Base-by-base conservation (phyloP, 2,888 invertebrate genomes). In the Eurytoma californica region DNA sequence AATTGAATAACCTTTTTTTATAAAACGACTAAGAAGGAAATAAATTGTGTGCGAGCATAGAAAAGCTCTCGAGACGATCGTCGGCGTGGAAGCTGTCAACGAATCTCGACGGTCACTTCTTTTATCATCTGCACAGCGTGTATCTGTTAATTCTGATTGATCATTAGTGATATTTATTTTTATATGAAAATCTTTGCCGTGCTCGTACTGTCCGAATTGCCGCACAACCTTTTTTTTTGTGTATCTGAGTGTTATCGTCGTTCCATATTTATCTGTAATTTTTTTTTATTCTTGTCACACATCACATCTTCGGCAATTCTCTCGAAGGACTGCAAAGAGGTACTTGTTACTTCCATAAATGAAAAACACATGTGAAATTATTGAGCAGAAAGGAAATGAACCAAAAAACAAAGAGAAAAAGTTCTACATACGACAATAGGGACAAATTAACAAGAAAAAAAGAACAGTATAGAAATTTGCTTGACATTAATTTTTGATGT, bases 201-300 rank as follows among this genome's bases (percentile, higher is more conserved):
- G 87, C 86, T 88, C 87, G 87, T 88, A 86, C 85, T 87, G 87
- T 87, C 86, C 87, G 86, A 86, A 84, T 86, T 86, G 84, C 87
- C 85, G 86, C 85, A 83, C 83, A 86, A 85, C 83, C 86, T 85
- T 85, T 66, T 69, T 67, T 70, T 80, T 53, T 66, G 57, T 85
- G 84, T 80, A 79, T 60, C 82, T 86, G 82, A 84, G 82, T 87
- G 86, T 87, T 86, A 86, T 86, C 84, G 85, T 85, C 86, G 84
- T 86, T 84, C 85, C 83, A 82, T 85, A 84, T 58, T 51, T 77
- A 66, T 77, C 63, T 80, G 20, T 80, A 77, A 58, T 63, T 66
- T 70, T 80, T 39, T 68, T 58, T 28, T 69, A 60, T 24, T 18
- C 30, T 18, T 18, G 18, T 63, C 39, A 72, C 65, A 67, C 51